Conservation (phyloP, 1,140 invertebrate genomes). For the Ptiloglossa arizonensis region DNA sequence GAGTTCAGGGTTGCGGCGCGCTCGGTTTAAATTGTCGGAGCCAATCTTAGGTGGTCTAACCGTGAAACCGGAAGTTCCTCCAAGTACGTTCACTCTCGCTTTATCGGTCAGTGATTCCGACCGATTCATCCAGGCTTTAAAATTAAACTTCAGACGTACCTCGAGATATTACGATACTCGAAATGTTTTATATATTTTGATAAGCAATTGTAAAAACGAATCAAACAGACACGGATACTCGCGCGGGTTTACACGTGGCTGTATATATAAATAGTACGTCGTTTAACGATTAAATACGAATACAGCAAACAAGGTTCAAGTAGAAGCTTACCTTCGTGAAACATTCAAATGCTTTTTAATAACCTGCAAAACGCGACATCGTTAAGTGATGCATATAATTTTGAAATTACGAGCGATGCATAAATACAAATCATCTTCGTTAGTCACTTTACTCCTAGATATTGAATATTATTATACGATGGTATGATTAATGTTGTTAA, state of each 20-base stretch:
- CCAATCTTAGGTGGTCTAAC: conserved; percentile 8
- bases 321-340: background rate
- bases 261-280: no score
- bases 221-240: no score
- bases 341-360: background rate
- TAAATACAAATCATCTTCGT: background rate
- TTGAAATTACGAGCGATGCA: background rate
- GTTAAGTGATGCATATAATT: background rate
- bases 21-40: background rate
- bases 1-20: background rate
- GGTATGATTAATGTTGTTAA: background rate
- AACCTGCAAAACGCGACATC: background rate
- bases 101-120: conserved; percentile 34
- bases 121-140: conserved; percentile 12
- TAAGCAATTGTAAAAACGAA: background rate
- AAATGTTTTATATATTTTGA: background rate
- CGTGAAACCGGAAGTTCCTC: conserved; percentile 44
- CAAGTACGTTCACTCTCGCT: conserved; percentile 18
- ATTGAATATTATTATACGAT: background rate
- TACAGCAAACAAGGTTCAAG: no score
- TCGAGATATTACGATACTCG: background rate
- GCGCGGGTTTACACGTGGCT: no score
- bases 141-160: conserved; percentile 8
- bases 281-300: no score
- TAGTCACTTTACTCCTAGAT: background rate